Percentiles rank a stretch among this genome's conserved stretches.
Evolutionary conservation across 2,113 vertebrate species (phyloP).

Genomic region (Salvator merianae): DNA sequence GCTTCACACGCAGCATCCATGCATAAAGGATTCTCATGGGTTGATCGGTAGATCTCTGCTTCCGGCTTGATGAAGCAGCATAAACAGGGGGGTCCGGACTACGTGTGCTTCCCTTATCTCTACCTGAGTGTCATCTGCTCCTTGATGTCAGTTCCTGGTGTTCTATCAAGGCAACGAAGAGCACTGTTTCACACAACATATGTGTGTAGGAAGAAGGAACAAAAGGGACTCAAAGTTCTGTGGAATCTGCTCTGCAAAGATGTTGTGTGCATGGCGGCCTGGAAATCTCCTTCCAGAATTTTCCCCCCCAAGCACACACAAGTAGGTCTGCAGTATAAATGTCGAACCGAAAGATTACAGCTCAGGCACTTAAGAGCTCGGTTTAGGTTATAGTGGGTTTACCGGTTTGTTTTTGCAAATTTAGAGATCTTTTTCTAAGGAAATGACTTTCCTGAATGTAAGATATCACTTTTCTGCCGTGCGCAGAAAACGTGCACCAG

Average conservation of each 20-base stretch:
- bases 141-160: not conserved
- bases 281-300: conserved; percentile 11
- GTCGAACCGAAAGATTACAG: conserved; percentile 25
- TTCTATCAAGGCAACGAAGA: not conserved
- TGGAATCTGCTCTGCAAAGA: not conserved
- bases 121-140: too few species aligned
- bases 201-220: not conserved
- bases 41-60: not conserved
- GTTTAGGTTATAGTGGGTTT: conserved; percentile 5
- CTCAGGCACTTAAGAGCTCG: conserved; percentile 51
- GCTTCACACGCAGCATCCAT: too few species aligned
- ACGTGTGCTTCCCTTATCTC: accelerated
- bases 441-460: conserved; percentile 58
- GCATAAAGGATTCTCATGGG: not conserved
- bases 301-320: not conserved
- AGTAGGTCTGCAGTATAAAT: conserved; percentile 44
- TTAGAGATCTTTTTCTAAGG: conserved; percentile 50
- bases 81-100: not conserved
- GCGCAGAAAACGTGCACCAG: conserved; percentile 21
- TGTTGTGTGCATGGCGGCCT: not conserved
- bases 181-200: too few species aligned
- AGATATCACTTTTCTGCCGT: conserved; percentile 44
- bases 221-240: not conserved
- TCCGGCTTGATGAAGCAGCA: not conserved
- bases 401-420: conserved; percentile 32